Percentiles rank a stretch among this genome's conserved stretches.
These are phyloP conservation scores for Timandra comae DNA, from an alignment of 2,888 invertebrate species.

Conservation along the genomic window DNA sequence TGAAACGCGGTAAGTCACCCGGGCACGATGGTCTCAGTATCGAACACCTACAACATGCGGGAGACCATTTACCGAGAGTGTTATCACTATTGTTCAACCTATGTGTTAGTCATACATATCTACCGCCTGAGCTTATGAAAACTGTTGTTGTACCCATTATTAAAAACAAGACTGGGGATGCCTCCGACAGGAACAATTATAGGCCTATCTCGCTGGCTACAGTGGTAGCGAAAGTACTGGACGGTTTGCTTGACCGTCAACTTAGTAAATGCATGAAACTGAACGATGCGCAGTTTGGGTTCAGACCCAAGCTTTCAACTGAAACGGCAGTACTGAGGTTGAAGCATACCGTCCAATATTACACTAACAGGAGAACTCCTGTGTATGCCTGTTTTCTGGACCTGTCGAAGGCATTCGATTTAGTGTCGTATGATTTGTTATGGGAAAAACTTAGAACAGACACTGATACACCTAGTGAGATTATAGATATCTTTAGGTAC, in stretches of 20 bases:
- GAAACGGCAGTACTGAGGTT: no score
- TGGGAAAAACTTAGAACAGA: neutral
- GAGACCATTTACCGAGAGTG: constrained; percentile 12
- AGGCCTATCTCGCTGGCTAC: no score
- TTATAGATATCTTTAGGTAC: no score
- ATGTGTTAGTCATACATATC: no score
- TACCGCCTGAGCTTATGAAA: no score
- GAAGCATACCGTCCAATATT: neutral
- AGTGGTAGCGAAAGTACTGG: neutral
- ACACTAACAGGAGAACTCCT: no score
- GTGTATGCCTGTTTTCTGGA: no score
- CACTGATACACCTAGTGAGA: no score
- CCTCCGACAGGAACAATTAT: no score
- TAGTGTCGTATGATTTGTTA: neutral
- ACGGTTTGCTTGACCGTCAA: neutral
- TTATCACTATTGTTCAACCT: constrained; percentile 12
- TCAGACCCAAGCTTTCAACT: no score
- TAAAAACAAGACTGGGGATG: neutral
- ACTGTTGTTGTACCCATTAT: constrained; percentile 2
- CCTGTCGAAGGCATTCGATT: no score
- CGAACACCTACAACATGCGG: constrained; percentile 12
- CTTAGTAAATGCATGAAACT: neutral
- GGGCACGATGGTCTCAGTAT: constrained; percentile 8
- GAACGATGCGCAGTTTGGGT: neutral
- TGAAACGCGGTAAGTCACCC: constrained; percentile 5